These are phyloP conservation scores for Nicator chloris DNA, from an alignment of 2,113 vertebrate species.

Conservation along the genomic window DNA sequence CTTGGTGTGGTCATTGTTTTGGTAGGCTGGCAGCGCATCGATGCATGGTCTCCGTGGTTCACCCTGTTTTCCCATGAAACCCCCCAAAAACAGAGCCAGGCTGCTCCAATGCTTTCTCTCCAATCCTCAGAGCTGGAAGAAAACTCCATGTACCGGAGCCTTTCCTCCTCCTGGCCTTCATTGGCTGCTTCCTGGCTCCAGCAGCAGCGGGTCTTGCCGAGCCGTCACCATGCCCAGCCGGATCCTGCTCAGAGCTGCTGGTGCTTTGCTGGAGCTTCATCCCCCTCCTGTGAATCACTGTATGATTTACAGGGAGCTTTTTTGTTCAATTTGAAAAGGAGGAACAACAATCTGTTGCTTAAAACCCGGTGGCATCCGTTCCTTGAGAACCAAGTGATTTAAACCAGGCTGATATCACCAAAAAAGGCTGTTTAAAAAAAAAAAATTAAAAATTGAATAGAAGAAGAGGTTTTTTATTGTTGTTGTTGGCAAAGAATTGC, in stretches of 20 bases:
- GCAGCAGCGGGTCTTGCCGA: background rate
- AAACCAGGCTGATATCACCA: slow-evolving; percentile 54
- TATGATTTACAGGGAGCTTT: background rate
- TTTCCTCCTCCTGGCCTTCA: background rate
- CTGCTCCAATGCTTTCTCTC: fast-evolving
- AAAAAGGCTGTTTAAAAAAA: slow-evolving; percentile 32
- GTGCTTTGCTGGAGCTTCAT: background rate
- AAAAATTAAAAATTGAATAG: background rate
- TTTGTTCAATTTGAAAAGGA: background rate
- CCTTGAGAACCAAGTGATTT: slow-evolving; percentile 52
- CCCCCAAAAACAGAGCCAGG: background rate
- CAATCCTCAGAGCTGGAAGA: background rate
- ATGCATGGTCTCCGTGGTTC: fast-evolving
- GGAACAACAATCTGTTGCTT: slow-evolving; percentile 31
- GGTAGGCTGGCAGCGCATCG: background rate
- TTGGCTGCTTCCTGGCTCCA: background rate
- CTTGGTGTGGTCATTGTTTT: slow-evolving; percentile 10
- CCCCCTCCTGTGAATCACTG: background rate
- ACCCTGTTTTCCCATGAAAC: background rate
- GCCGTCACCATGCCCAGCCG: background rate
- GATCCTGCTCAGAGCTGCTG: background rate
- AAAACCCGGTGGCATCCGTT: slow-evolving; percentile 54
- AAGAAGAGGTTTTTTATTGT: slow-evolving; percentile 2
- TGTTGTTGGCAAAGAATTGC: slow-evolving; percentile 63
- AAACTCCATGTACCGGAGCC: fast-evolving